Conservation (phyloP, 2,113 vertebrate genomes). For the Herpetotheres cachinnans region DNA sequence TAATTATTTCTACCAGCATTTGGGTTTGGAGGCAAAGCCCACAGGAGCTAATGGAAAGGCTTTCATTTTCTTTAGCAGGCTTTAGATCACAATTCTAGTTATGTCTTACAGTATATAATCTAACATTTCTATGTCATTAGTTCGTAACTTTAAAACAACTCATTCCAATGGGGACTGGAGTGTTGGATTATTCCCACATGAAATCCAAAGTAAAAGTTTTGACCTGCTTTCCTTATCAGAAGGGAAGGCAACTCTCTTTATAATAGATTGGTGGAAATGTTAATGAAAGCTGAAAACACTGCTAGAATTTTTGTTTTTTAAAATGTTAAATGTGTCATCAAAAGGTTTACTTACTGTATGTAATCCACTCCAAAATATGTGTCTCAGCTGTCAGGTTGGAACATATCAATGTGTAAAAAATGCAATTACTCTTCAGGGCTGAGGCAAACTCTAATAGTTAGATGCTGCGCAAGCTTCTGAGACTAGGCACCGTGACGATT, state of each 20-base stretch:
- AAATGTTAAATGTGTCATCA: slow-evolving; percentile 32
- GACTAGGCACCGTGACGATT: slow-evolving; percentile 71
- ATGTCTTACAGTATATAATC: not conserved
- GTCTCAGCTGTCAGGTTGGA: slow-evolving; percentile 46
- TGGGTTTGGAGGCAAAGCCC: not conserved
- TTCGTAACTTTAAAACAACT: not conserved
- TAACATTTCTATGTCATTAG: not conserved
- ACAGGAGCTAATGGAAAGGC: not conserved
- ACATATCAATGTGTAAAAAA: slow-evolving; percentile 69
- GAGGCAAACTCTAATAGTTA: slow-evolving; percentile 58
- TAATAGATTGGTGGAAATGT: not conserved
- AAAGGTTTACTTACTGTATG: slow-evolving; percentile 26
- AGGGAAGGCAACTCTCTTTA: not conserved
- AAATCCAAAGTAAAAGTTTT: not conserved
- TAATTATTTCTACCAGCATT: not conserved
- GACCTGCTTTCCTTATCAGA: not conserved
- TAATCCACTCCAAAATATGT: slow-evolving; percentile 49
- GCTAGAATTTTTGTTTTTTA: not conserved
- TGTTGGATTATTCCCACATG: not conserved
- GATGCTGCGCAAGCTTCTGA: slow-evolving; percentile 69
- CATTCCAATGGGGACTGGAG: not conserved
- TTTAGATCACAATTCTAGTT: not conserved
- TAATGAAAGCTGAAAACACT: not conserved
- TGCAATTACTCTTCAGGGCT: slow-evolving; percentile 67
- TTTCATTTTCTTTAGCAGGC: not conserved